Evolutionary conservation across 2,797 vertebrate species (phyloP), one percentile per base, ranked within the genome.

Genomic region (Micropoecilia bifurca): DNA sequence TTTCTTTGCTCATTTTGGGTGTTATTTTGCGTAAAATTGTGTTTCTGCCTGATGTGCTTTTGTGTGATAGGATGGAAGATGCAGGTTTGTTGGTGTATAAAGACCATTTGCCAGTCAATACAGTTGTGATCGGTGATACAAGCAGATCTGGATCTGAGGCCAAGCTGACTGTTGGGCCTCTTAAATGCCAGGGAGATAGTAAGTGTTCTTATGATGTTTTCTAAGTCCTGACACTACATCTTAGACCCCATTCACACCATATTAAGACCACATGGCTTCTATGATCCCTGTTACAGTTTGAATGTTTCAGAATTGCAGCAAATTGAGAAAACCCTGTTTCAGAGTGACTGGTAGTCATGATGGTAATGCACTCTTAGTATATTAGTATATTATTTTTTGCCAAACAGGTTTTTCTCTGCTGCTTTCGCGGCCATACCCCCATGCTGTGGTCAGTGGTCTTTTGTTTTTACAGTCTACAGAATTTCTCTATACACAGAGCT

Each of bases 181-280:
- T 99, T n/a, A 96, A 93, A 75, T 99, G 98, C 83, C 96, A 96
- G 79, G 98, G 98, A 89, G 97, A 99, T 90, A 90, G 98, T 99
- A 92, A 98, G 98, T 97, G 1, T 16, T 25, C n/a, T 39, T 59
- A 39, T 41, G 2, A 30, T 36, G 7, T 22, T 20, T 36, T 39
- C 18, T 39, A 18, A 66, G 18, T 66, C 33, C 16, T 63, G 3
- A 63, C 16, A 3, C 61, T 63, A 36, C 3, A 20, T 36, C 28
- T 61, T 10, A n/a, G 12, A 22, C 47, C 22, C 13, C 10, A 63
- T 20, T 55, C 48, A 71, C 33, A 45, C 39, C 41, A 69, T 4
- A 43, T 45, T 41, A 68, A 43, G 39, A 43, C 39, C 36, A 45
- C 66, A 69, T n/a, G 39, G 22, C 5, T 69, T 25, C 41, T 12